Conservation (phyloP, 2,113 vertebrate species). For the Carassius carassius region DNA sequence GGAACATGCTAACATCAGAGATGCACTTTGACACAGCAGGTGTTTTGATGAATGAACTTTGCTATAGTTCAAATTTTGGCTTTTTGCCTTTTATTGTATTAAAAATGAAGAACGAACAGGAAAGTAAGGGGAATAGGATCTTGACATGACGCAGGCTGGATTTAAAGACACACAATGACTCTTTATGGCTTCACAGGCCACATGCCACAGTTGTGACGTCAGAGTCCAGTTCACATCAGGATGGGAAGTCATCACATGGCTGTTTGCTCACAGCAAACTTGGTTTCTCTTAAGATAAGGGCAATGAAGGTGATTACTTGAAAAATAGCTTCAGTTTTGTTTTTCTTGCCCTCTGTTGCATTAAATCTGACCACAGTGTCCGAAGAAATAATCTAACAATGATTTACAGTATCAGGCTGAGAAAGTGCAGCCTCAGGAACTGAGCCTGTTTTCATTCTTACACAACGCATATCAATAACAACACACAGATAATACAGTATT, state of each 20-base stretch:
- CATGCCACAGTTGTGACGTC: background rate
- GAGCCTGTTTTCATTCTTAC: background rate
- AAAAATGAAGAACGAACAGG: constrained; percentile 12
- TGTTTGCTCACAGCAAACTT: background rate
- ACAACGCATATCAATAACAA: background rate
- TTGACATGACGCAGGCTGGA: background rate
- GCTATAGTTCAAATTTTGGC: background rate
- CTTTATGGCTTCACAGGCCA: background rate
- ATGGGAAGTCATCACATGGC: background rate
- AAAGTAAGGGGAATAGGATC: background rate
- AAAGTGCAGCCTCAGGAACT: too few relatives aligned
- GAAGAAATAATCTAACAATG: background rate
- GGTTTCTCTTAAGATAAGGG: background rate
- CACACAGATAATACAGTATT: background rate
- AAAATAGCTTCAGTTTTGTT: background rate
- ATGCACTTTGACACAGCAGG: background rate
- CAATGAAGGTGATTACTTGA: background rate
- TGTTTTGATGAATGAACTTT: background rate
- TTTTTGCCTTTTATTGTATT: background rate
- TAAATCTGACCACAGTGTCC: background rate
- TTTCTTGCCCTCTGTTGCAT: background rate
- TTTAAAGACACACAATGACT: background rate
- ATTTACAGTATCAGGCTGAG: background rate
- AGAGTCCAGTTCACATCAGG: background rate
- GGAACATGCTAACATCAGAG: background rate